Percentiles rank a stretch among this genome's conserved stretches.
phyloP scores from a whole-genome alignment of 2,888 invertebrate species.

The Temnothorax unifasciatus region DNA sequence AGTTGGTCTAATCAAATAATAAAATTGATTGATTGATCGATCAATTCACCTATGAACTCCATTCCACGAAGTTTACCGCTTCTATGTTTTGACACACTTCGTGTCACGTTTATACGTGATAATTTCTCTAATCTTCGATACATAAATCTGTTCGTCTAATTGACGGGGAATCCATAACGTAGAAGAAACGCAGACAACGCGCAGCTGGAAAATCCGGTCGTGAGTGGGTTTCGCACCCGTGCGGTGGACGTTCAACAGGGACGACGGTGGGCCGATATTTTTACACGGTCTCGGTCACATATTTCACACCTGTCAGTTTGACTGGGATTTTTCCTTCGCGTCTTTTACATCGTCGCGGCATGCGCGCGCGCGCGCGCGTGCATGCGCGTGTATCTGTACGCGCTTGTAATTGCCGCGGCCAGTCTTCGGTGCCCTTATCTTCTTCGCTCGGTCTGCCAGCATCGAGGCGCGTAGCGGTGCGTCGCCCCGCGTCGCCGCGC shows the following conservation, averaged over 20 bases:
- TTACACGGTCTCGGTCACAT: slow-evolving; percentile 78
- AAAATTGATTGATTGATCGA: slow-evolving; percentile 24
- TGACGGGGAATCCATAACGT: slow-evolving; percentile 60
- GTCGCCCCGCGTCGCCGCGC: slow-evolving; percentile 61
- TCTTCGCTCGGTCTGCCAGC: slow-evolving; percentile 52
- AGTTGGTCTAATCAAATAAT: neutral
- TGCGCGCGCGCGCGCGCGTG: slow-evolving; percentile 10
- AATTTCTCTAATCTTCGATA: slow-evolving; percentile 40
- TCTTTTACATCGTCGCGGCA: slow-evolving; percentile 43
- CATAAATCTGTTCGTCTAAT: slow-evolving; percentile 43
- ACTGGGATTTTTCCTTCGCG: slow-evolving; percentile 60
- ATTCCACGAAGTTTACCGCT: neutral
- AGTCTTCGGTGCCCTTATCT: slow-evolving; percentile 75
- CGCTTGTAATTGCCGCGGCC: slow-evolving; percentile 75
- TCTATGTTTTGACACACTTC: slow-evolving; percentile 2
- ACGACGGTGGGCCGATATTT: slow-evolving; percentile 81
- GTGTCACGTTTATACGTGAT: neutral
- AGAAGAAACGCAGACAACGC: slow-evolving; percentile 51
- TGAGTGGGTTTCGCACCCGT: slow-evolving; percentile 74
- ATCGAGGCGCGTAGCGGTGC: slow-evolving; percentile 56
- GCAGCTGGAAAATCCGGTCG: slow-evolving; percentile 70
- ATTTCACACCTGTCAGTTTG: slow-evolving; percentile 80
- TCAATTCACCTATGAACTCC: neutral
- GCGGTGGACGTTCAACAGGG: slow-evolving; percentile 75
- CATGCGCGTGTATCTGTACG: slow-evolving; percentile 24